Percentiles rank a stretch among this genome's conserved stretches.
phyloP scores from a whole-genome alignment of 2,113 vertebrate genomes.

The Gadus chalcogrammus region DNA sequence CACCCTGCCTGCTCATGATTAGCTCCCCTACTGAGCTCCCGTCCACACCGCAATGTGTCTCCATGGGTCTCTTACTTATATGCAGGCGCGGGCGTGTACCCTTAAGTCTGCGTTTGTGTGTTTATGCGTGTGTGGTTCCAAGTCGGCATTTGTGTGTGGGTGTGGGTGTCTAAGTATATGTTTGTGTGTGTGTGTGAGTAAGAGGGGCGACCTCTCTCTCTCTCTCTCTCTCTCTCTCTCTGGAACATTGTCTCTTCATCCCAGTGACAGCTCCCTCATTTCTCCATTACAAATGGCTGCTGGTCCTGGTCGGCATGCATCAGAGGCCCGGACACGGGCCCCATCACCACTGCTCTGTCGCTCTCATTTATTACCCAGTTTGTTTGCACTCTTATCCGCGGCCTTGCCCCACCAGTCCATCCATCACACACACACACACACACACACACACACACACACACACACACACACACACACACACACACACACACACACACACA shows the following conservation, averaged over 20 bases:
- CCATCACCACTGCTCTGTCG: constrained; percentile 81
- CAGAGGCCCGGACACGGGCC: constrained; percentile 77
- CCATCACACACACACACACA: constrained; percentile 77
- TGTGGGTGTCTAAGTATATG: constrained; percentile 13
- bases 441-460: constrained; percentile 31
- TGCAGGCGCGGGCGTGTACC: constrained; percentile 10
- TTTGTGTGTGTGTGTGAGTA: background rate
- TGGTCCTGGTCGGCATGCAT: constrained; percentile 87
- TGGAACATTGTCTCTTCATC: constrained; percentile 73
- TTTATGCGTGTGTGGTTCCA: too few species aligned
- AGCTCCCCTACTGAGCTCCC: constrained; percentile 61
- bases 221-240: constrained; percentile 27
- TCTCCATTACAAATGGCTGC: constrained; percentile 88
- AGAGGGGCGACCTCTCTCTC: constrained; percentile 17
- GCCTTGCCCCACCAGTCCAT: constrained; percentile 90
- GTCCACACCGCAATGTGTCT: constrained; percentile 33
- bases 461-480: constrained; percentile 51
- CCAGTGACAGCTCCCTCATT: constrained; percentile 80
- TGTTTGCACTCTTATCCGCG: constrained; percentile 94
- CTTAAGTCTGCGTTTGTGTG: too few species aligned
- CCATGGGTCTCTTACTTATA: constrained; percentile 27
- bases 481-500: constrained; percentile 31
- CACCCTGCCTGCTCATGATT: constrained; percentile 69
- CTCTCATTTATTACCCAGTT: constrained; percentile 92
- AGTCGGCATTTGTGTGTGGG: too few species aligned